Conservation (phyloP, 2,888 invertebrate species). For the Ophion costatus region DNA sequence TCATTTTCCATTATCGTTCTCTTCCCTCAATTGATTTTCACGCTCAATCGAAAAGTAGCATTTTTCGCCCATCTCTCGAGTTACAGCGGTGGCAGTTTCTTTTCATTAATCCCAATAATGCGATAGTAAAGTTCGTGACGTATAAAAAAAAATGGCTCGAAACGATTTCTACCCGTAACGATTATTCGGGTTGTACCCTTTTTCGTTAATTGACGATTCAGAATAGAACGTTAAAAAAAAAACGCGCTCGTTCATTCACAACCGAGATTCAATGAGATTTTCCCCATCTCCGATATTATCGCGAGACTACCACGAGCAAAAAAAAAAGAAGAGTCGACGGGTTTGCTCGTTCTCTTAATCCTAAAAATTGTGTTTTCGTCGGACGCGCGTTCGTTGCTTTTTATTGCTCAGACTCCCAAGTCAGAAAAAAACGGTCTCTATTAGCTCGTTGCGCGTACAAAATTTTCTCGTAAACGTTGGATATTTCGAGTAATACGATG, state of each 20-base stretch:
- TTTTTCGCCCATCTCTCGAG: neutral
- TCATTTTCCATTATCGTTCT: too few species aligned
- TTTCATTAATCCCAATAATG: neutral
- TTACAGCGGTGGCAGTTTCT: slow-evolving; percentile 1
- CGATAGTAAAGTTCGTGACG: neutral
- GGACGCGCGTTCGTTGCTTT: neutral
- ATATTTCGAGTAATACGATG: slow-evolving; percentile 65
- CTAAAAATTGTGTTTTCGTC: neutral
- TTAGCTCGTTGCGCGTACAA: slow-evolving; percentile 45
- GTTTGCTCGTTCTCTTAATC: slow-evolving; percentile 13
- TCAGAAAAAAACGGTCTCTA: slow-evolving; percentile 4
- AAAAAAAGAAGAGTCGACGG: slow-evolving; percentile 18
- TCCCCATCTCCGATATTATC: slow-evolving; percentile 8
- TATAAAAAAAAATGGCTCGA: neutral
- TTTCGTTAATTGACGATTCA: neutral
- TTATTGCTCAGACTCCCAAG: slow-evolving; percentile 7
- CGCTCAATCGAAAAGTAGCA: neutral
- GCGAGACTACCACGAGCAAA: neutral
- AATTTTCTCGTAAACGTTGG: slow-evolving; percentile 54
- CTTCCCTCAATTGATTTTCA: neutral
- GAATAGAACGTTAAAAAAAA: neutral
- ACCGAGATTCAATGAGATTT: neutral
- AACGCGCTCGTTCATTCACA: neutral
- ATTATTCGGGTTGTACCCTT: neutral
- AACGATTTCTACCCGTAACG: too few species aligned